Percentiles rank a stretch among this genome's conserved stretches.
phyloP scores from a whole-genome alignment of 2,888 invertebrate species.

The Leucophenga maculata region DNA sequence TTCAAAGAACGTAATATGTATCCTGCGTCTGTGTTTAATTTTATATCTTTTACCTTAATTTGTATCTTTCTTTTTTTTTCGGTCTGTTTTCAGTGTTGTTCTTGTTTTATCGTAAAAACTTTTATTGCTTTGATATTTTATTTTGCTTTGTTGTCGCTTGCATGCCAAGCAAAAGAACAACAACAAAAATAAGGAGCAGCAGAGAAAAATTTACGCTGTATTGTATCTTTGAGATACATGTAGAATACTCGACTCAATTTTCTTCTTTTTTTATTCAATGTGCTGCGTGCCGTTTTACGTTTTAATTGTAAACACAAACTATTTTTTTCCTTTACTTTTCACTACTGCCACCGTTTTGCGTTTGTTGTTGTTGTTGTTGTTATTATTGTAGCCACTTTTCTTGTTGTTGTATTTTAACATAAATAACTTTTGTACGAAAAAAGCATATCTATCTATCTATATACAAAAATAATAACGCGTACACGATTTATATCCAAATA shows the following conservation, averaged over 20 bases:
- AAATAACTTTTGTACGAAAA: conserved; percentile 53
- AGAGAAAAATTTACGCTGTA: too few relatives aligned
- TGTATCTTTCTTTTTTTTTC: conserved; percentile 11
- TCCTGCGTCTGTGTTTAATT: neutral
- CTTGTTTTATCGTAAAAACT: conserved; percentile 14
- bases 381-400: conserved; percentile 12
- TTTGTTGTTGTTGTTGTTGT: neutral
- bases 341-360: conserved; percentile 1
- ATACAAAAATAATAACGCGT: conserved; percentile 36
- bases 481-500: conserved; percentile 62
- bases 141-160: conserved; percentile 29
- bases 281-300: conserved; percentile 6
- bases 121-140: neutral
- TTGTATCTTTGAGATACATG: neutral
- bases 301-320: conserved; percentile 40
- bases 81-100: conserved; percentile 16
- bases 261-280: neutral
- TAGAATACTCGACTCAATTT: neutral
- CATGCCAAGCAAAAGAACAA: too few relatives aligned
- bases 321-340: conserved; percentile 5
- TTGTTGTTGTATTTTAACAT: conserved; percentile 44
- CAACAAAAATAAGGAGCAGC: too few relatives aligned
- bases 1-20: neutral
- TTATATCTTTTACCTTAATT: conserved; percentile 15
- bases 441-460: conserved; percentile 28